Evolutionary conservation across 2,797 vertebrate genomes (phyloP).

Genomic region (Ataeniobius toweri): DNA sequence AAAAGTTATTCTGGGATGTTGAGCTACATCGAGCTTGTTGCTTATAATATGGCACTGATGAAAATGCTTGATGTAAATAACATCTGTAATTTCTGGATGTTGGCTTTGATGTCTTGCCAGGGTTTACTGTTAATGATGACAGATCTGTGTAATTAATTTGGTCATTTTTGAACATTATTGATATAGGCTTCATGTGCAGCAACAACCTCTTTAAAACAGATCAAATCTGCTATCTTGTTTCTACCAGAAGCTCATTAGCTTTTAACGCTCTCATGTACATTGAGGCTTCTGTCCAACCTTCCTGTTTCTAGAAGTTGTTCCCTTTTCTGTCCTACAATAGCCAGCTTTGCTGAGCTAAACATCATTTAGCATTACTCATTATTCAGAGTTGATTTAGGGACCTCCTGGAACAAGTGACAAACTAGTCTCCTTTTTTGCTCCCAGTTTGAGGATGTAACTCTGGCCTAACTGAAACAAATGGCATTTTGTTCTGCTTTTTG

Average conservation of each 20-base stretch:
- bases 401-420: not conserved
- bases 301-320: not conserved
- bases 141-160: not conserved
- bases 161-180: not conserved
- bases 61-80: not conserved
- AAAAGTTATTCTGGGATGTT: too few relatives aligned
- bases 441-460: not conserved
- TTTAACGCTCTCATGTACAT: conserved; percentile 28
- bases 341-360: not conserved
- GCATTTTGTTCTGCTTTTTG: not conserved
- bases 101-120: not conserved
- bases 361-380: not conserved
- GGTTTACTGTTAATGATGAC: not conserved
- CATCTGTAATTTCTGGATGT: not conserved
- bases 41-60: too few relatives aligned
- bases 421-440: not conserved
- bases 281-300: not conserved
- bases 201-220: not conserved
- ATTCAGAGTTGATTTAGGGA: not conserved
- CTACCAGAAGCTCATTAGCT: conserved; percentile 17
- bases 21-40: too few relatives aligned
- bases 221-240: conserved; percentile 47
- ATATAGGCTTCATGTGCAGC: not conserved
- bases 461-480: not conserved
- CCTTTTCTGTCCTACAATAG: not conserved